Base-by-base conservation (phyloP, 1,140 invertebrate genomes). In the Goniozus legneri region DNA sequence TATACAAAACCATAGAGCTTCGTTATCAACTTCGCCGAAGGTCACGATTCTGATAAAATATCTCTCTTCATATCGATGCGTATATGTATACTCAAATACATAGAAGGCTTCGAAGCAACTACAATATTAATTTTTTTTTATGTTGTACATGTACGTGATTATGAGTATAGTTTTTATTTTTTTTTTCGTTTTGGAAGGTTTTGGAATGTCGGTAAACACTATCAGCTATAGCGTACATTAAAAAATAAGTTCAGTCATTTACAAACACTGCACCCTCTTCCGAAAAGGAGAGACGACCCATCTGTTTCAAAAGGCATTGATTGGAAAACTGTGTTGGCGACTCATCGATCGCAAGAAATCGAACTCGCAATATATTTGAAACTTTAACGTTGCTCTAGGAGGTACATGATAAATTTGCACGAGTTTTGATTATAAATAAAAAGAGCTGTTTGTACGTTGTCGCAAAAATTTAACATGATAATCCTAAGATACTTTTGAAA, bases 221-320 rank as follows among this genome's bases (percentile, higher is more conserved):
- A 65, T 61, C 37, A 64, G 52, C 60, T 68, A n/a, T n/a, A 67
- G 53, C 50, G 47, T 52, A 59, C 56, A 49, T 65, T 64, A 65
- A 66, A n/a, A 66, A 68, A 62, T 65, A 66, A 63, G 43, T 60
- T 65, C 53, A 66, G 53, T 65, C 60, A 66, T 65, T 66, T 66
- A 61, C 53, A 66, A 38, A 22, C 50, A 54, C 41, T 54, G 60
- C 51, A 45, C 44, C 64, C 50, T 33, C 46, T 67, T 65, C 61
- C 58, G 53, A 65, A 64, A 44, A 54, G 54, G 52, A 54, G 52
- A 56, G 44, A 50, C 49, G 52, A 52, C 34, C 51, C 40, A 51
- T 47, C 30, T 44, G 34, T 60, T 58, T 46, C 32, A 10, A 41
- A 27, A 41, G 16, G 42, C 12, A 13, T 19, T 21, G 12, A 41